These are phyloP conservation scores for Tenualosa thibaudeaui DNA, from an alignment of 2,797 vertebrate genomes.

Conservation along the genomic window DNA sequence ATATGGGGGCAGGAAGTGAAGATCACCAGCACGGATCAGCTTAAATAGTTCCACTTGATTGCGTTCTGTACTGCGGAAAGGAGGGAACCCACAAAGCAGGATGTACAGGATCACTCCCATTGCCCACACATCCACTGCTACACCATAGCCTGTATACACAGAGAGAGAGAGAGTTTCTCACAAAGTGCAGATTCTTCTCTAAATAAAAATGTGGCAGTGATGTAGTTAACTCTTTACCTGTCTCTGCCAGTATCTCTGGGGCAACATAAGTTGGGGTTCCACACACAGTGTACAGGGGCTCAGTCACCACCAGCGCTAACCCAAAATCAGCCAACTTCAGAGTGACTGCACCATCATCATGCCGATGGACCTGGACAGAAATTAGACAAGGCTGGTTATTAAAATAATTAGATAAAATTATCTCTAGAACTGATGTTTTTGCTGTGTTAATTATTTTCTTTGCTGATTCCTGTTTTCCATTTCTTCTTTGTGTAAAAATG, in stretches of 20 bases:
- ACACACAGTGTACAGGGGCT: conserved; percentile 95
- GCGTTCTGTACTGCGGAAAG: conserved; percentile 89
- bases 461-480: too few species aligned
- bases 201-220: background rate
- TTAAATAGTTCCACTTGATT: conserved; percentile 93
- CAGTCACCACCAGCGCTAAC: conserved; percentile 90
- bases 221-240: conserved; percentile 71
- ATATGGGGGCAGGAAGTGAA: conserved; percentile 89
- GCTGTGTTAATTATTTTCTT: too few species aligned
- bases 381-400: conserved; percentile 22
- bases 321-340: conserved; percentile 97
- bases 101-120: conserved; percentile 95
- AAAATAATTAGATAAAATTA: background rate
- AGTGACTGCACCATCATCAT: conserved; percentile 78
- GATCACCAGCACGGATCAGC: conserved; percentile 87
- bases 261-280: conserved; percentile 97
- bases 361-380: conserved; percentile 80
- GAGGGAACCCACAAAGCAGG: conserved; percentile 93
- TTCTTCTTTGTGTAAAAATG: too few species aligned
- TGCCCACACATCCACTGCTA: conserved; percentile 95
- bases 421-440: too few species aligned
- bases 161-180: background rate
- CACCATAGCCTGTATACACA: conserved; percentile 83
- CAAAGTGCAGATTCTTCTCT: background rate
- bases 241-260: conserved; percentile 95